These are phyloP conservation scores for Malurus melanocephalus DNA, from an alignment of 2,113 vertebrate genomes.

Conservation along the genomic window DNA sequence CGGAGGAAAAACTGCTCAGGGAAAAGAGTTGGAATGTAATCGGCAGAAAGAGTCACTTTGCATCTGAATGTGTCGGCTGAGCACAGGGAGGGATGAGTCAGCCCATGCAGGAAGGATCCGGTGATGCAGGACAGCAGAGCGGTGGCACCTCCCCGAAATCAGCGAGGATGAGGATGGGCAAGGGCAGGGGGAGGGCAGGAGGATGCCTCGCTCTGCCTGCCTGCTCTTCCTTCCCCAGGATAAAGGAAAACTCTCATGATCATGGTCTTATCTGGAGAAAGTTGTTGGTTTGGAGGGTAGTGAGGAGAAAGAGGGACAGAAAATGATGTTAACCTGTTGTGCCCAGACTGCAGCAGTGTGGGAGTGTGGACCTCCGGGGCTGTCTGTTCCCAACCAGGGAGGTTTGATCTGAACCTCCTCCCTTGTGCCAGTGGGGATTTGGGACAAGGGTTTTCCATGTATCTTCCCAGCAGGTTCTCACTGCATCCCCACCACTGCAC, in stretches of 20 bases:
- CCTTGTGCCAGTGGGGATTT: fast-evolving
- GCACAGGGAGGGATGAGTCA: slow-evolving; percentile 21
- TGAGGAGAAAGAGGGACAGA: background rate
- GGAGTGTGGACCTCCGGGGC: fast-evolving
- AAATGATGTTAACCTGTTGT: background rate
- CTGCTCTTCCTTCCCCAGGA: background rate
- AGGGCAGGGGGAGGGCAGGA: background rate
- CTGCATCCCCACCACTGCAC: background rate
- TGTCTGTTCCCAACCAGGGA: background rate
- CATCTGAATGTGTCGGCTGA: background rate
- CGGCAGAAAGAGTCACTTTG: slow-evolving; percentile 35
- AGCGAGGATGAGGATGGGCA: background rate
- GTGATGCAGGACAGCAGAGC: background rate
- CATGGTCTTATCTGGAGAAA: background rate
- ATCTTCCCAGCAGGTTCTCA: background rate
- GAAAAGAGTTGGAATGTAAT: background rate
- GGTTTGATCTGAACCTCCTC: background rate
- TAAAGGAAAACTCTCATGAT: background rate
- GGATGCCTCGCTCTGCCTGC: background rate
- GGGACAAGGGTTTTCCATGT: background rate
- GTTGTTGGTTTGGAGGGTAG: background rate
- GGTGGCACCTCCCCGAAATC: background rate
- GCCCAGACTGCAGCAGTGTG: background rate
- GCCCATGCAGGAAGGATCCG: background rate
- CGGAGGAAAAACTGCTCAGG: background rate